These are phyloP conservation scores for Drosophila mercatorum DNA, from an alignment of 2,888 invertebrate species.

Conservation along the genomic window DNA sequence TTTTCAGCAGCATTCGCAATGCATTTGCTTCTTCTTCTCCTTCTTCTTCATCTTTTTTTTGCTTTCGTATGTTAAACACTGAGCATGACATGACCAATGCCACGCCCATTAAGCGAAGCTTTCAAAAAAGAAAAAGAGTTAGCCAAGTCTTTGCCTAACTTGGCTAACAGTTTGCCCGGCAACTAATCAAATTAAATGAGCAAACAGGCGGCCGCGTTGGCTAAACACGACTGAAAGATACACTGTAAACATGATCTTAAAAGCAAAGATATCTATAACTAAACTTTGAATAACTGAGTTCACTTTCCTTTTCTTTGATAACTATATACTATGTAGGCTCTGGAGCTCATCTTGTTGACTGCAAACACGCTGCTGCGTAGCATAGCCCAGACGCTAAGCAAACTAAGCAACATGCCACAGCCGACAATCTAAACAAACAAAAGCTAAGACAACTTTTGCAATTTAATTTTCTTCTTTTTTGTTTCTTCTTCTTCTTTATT, in stretches of 20 bases:
- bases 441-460: not conserved
- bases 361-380: not conserved
- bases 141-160: constrained; percentile 13
- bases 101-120: constrained; percentile 24
- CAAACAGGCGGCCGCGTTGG: constrained; percentile 3
- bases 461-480: constrained; percentile 4
- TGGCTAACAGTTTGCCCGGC: constrained; percentile 30
- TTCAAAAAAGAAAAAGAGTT: not conserved
- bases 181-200: constrained; percentile 34
- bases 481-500: too few relatives aligned
- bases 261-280: not conserved
- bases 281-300: not conserved
- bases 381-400: not conserved
- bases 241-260: not conserved
- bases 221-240: not conserved
- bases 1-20: constrained; percentile 32
- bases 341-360: not conserved
- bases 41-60: constrained; percentile 6
- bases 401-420: not conserved
- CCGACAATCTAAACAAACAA: constrained; percentile 8
- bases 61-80: constrained; percentile 17
- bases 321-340: too few relatives aligned
- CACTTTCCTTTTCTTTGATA: not conserved
- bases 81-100: constrained; percentile 25
- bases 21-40: constrained; percentile 20